Base-by-base conservation (phyloP, 2,113 vertebrate genomes). In the Erythrocercus mccallii region DNA sequence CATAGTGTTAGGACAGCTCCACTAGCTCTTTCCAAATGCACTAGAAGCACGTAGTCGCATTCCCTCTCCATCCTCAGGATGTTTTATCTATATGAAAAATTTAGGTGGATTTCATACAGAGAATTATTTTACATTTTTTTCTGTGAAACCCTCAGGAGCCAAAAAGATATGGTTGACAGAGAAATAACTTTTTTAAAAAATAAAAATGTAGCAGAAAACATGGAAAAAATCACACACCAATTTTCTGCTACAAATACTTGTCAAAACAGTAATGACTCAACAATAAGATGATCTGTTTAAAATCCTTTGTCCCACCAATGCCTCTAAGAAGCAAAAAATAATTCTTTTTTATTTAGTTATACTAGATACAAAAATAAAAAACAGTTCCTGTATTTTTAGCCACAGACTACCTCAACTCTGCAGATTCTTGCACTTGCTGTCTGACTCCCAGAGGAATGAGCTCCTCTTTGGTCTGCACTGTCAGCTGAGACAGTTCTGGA, bases 201-300 rank as follows among this genome's bases (percentile, higher is more conserved):
- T 24, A 48, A 9, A 54, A 47, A 65, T 0, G 3, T 10, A 78
- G 14, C 35, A 81, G 40, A 37, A 94, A 87, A 69, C 24, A 53
- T 24, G 13, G 5, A 44, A 78, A 91, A 77, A 53, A 16, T 2
- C 5, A 51, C 1, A 0, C 2, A 2, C 8, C 44, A 31, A 58
- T 38, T 69, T 94, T 56, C 62, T 93, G n/a, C 35, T 53, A 38
- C 11, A 74, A 61, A 65, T 38, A n/a, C 7, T 73, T 73, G 11
- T 42, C 37, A 73, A 83, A 86, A 74, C 7, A 22, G 10, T 48
- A 73, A 80, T 0, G 3, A 53, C 20, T 50, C 8, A 13, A 81
- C 17, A 81, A 74, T 28, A 15, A 17, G 20, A 60, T 61, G 10
- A 64, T 44, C 47, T 66, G 9, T 30, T 74, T 35, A 35, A 81